A percentile compares a stretch with the other conserved stretches of the same genome.
phyloP scores from a whole-genome alignment of 2,113 vertebrate genomes.

The Alethe diademata region DNA sequence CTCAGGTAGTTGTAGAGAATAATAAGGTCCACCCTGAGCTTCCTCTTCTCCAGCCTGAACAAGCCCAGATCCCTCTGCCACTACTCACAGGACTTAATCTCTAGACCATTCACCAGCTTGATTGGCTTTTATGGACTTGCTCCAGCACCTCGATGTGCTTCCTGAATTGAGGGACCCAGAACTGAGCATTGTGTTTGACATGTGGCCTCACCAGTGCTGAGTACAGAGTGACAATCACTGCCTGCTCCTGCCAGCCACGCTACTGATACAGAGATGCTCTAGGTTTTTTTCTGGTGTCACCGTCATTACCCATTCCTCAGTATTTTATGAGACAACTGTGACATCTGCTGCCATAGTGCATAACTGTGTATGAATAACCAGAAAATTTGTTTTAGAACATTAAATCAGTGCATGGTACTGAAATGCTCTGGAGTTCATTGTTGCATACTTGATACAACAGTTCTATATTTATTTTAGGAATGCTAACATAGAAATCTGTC shows the following conservation, averaged over 20 bases:
- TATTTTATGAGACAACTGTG: not conserved
- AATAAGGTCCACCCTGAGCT: not conserved
- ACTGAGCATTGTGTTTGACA: not conserved
- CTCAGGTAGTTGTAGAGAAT: not conserved
- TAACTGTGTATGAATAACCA: not conserved
- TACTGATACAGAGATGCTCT: not conserved
- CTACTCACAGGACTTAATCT: not conserved
- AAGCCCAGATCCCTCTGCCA: not conserved
- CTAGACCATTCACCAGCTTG: not conserved
- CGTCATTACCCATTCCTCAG: fast-evolving
- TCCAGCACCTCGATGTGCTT: not conserved
- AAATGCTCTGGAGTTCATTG: not conserved
- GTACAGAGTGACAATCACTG: not conserved
- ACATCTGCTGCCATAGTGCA: not conserved
- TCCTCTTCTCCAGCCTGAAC: not conserved
- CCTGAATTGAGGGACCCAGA: not conserved
- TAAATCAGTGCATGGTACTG: not conserved
- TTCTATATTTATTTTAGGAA: not conserved
- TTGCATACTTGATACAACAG: not conserved
- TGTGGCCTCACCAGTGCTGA: not conserved
- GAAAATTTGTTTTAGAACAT: not conserved
- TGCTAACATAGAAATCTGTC: not conserved
- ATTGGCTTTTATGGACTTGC: not conserved
- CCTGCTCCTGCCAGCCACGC: not conserved
- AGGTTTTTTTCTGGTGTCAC: not conserved